These are phyloP conservation scores for Callinectes sapidus DNA, from an alignment of 2,888 invertebrate species.

Conservation along the genomic window DNA sequence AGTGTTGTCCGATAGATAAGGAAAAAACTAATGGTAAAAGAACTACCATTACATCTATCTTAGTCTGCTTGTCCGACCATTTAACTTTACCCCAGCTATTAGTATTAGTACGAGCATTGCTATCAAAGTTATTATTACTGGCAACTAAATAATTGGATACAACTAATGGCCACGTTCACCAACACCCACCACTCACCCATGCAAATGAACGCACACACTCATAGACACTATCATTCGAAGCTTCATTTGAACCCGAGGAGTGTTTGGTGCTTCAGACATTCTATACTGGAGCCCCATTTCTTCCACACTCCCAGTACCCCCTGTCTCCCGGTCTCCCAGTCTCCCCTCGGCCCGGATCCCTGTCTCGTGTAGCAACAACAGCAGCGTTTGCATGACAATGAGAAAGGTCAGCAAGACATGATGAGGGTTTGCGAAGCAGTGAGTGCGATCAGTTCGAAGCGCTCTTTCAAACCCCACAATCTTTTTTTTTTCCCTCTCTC, in stretches of 20 bases:
- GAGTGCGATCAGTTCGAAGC: not conserved
- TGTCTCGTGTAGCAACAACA: conserved; percentile 36
- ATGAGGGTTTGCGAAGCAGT: conserved; percentile 17
- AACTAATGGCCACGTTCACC: not conserved
- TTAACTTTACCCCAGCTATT: not conserved
- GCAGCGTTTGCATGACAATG: conserved; percentile 43
- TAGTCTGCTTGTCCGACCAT: not conserved
- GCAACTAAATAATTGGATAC: not conserved
- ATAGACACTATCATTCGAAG: not conserved
- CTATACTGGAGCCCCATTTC: not conserved
- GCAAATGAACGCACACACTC: not conserved
- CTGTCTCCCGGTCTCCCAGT: not conserved
- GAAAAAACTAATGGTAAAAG: too few relatives aligned
- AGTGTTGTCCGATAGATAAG: not conserved
- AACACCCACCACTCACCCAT: not conserved
- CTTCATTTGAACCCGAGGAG: conserved; percentile 5
- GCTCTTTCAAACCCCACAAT: not conserved
- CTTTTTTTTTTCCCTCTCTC: not conserved
- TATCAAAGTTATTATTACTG: not conserved
- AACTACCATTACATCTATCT: too few relatives aligned
- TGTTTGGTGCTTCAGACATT: not conserved
- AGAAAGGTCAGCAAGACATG: conserved; percentile 32
- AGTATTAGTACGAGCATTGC: not conserved
- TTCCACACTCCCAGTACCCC: not conserved
- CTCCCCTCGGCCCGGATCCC: conserved; percentile 1